Evolutionary conservation across 1,140 invertebrate species (phyloP).

Genomic region (Potamilus streckersoni): DNA sequence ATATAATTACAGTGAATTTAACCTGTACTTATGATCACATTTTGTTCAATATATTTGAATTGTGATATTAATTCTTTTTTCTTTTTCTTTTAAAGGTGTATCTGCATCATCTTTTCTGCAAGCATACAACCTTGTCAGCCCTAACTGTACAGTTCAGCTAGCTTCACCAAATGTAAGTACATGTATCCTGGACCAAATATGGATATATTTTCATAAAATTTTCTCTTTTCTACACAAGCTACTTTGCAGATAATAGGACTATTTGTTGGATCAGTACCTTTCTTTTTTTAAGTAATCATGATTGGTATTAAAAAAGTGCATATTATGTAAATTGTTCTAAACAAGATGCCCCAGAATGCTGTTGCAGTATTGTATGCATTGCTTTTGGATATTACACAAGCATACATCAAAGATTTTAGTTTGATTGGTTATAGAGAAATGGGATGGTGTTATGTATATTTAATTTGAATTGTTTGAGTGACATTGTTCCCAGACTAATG

Average conservation of each 20-base stretch:
- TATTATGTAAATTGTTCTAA: neutral
- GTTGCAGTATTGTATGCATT: neutral
- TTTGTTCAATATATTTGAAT: too few relatives aligned
- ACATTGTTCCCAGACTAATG: too few relatives aligned
- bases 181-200: neutral
- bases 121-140: slow-evolving; percentile 65
- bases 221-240: neutral
- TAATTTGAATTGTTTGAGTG: too few relatives aligned
- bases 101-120: slow-evolving; percentile 68
- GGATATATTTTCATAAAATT: neutral
- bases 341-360: neutral
- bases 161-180: slow-evolving; percentile 66
- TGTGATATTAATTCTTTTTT: neutral
- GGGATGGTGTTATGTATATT: too few relatives aligned
- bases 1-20: too few relatives aligned
- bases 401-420: neutral
- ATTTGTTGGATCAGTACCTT: neutral
- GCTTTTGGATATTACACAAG: neutral
- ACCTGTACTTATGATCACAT: too few relatives aligned
- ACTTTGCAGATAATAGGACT: neutral
- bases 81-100: slow-evolving; percentile 61
- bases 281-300: neutral
- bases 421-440: neutral
- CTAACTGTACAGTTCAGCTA: slow-evolving; percentile 67
- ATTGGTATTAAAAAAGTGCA: too few relatives aligned